Conservation (phyloP, 2,888 invertebrate genomes). For the Drosophila flavopinicola region DNA sequence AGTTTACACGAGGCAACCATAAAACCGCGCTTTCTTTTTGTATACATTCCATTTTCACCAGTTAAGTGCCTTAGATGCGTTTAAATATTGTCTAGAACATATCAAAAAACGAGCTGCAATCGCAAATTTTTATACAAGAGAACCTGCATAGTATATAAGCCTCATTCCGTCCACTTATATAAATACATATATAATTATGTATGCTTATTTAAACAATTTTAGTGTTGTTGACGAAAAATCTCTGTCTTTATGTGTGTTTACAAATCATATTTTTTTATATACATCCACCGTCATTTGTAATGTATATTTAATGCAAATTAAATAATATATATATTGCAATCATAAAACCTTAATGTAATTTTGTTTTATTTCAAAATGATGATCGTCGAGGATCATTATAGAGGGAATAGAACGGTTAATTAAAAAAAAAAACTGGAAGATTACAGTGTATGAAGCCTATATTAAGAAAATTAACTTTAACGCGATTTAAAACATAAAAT, state of each 20-base stretch:
- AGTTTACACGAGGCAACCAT: constrained; percentile 6
- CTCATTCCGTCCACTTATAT: constrained; percentile 58
- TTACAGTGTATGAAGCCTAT: no score
- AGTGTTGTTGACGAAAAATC: constrained; percentile 50
- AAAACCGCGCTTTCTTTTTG: constrained; percentile 13
- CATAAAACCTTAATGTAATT: no score
- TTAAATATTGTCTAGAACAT: constrained; percentile 27
- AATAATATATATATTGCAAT: not conserved
- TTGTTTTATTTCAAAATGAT: no score
- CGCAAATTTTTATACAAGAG: constrained; percentile 38
- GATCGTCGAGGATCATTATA: no score
- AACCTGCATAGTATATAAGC: constrained; percentile 57
- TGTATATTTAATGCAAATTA: constrained; percentile 18
- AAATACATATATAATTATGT: not conserved
- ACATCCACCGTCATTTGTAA: constrained; percentile 10
- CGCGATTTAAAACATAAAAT: not conserved
- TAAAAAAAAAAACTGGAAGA: no score
- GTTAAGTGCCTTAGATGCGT: constrained; percentile 64
- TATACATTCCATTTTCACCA: constrained; percentile 57
- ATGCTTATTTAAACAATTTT: constrained; percentile 19
- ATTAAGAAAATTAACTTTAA: no score
- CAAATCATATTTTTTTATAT: constrained; percentile 43
- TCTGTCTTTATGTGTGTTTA: constrained; percentile 38
- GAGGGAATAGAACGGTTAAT: no score
- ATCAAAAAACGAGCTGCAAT: constrained; percentile 30